phyloP scores from a whole-genome alignment of 2,113 vertebrate species.

The Triplophysa dalaica region DNA sequence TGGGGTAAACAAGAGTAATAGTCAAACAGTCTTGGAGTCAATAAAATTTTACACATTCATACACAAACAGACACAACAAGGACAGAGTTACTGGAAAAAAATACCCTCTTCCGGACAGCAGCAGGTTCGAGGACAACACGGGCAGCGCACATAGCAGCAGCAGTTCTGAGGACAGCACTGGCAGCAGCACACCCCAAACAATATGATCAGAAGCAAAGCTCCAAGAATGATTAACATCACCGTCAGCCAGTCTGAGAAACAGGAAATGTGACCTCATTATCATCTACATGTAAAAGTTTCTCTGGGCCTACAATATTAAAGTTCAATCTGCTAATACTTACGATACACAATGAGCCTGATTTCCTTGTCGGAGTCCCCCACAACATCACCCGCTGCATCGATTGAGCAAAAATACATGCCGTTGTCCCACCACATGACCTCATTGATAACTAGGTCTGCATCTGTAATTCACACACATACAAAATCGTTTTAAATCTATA shows the following conservation, averaged over 20 bases:
- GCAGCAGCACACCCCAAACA: slow-evolving; percentile 91
- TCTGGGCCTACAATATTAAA: not conserved
- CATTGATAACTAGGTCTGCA: slow-evolving; percentile 90
- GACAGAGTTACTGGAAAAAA: not conserved
- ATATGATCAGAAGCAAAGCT: slow-evolving; percentile 79
- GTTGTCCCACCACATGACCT: slow-evolving; percentile 99
- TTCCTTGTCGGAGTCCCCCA: slow-evolving; percentile 85
- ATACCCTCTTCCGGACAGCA: slow-evolving; percentile 94
- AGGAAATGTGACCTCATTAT: not conserved
- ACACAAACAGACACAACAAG: not conserved
- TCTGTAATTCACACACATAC: slow-evolving; percentile 64
- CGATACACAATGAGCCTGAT: slow-evolving; percentile 90
- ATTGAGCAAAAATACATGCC: slow-evolving; percentile 88
- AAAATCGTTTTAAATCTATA: not conserved
- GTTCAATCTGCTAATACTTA: slow-evolving; percentile 69
- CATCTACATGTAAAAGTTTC: not conserved
- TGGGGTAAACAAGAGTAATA: too few relatives aligned
- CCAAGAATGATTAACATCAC: slow-evolving; percentile 88
- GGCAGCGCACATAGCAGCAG: slow-evolving; percentile 92
- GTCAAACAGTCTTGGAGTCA: too few relatives aligned
- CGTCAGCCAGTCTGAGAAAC: slow-evolving; percentile 86
- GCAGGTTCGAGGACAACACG: slow-evolving; percentile 89
- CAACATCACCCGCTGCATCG: slow-evolving; percentile 87
- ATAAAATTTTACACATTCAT: not conserved
- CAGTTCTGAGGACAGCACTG: slow-evolving; percentile 95